Conservation (phyloP, 64 coral and sea anemone species). For the Stylophora pistillata region DNA sequence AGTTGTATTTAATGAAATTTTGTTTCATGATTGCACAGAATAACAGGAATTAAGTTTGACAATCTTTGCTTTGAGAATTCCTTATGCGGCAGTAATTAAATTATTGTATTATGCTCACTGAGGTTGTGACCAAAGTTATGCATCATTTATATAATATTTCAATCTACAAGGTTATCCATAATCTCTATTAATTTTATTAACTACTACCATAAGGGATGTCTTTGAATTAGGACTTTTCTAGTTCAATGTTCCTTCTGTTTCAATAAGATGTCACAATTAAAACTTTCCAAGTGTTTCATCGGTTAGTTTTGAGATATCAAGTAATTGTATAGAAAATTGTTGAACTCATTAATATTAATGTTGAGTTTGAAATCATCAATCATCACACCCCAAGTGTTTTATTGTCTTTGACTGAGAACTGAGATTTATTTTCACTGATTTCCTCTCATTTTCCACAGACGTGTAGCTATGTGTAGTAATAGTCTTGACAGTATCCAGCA, state of each 20-base stretch:
- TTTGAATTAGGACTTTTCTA: too few species aligned
- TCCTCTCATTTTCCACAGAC: not conserved
- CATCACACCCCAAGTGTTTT: not conserved
- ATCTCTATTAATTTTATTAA: not conserved
- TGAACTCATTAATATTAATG: not conserved
- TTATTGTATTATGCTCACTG: not conserved
- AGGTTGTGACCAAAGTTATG: not conserved
- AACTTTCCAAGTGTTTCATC: not conserved
- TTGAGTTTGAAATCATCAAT: not conserved
- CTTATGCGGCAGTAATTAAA: not conserved
- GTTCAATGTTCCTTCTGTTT: not conserved
- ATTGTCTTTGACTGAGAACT: not conserved
- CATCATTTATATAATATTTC: constrained; percentile 1
- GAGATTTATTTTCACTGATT: not conserved
- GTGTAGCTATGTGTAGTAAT: too few species aligned
- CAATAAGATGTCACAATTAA: not conserved
- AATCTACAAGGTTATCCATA: not conserved
- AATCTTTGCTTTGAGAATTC: not conserved
- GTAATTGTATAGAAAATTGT: not conserved
- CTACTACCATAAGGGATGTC: too few species aligned
- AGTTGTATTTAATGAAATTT: not conserved
- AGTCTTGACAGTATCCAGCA: too few species aligned
- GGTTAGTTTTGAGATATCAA: not conserved
- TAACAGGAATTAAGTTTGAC: not conserved
- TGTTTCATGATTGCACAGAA: not conserved